Base-by-base conservation (phyloP, 2,888 invertebrate species). In the Machimus rusticus region DNA sequence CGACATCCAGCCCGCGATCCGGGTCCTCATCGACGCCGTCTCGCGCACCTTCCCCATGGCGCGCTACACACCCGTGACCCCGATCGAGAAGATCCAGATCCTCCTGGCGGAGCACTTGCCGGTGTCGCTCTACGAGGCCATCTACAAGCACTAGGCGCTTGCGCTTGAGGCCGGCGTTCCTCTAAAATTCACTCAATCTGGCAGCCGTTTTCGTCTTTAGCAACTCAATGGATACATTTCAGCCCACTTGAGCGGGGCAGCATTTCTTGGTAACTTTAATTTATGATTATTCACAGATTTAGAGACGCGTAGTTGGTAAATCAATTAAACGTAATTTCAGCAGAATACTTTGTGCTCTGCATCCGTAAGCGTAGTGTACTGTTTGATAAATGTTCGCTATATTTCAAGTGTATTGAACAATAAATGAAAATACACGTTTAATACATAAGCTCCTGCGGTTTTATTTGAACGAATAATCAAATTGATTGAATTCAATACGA, bases 41-140 rank as follows among this genome's bases (percentile, higher is more conserved):
- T 95, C 95, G 81, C 95, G 97, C 90, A 96, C 97, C 87, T 97
- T 97, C 93, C 97, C 97, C 28, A 94, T 97, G 93, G 94, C 95
- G 31, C 95, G 96, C 93, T 97, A 97, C 93, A 97, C 97, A 3
- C 97, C 97, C 1, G 96, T 97, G 74, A 96, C 96, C 1, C 95
- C 95, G 77, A 93, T 94, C 81, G 97, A 97, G 93, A 96, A 96
- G 91, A 93, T 97, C 82, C 96, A 97, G 93, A 95, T 96, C 82
- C 93, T 97, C 89, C 93, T 97, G 88, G 96, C 97, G 88, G 96
- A 97, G 90, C 96, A 97, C 92, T 94, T 97, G 91, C 96, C 97
- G 3, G 94, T 96, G 90, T 95, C 96, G 23, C 94, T 97, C 89
- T 97, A 97, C 92, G 97, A 97, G 91, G 95, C 96, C 89, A 93